These are phyloP conservation scores for Hyposoter didymator DNA, from an alignment of 2,888 invertebrate genomes.

Conservation along the genomic window DNA sequence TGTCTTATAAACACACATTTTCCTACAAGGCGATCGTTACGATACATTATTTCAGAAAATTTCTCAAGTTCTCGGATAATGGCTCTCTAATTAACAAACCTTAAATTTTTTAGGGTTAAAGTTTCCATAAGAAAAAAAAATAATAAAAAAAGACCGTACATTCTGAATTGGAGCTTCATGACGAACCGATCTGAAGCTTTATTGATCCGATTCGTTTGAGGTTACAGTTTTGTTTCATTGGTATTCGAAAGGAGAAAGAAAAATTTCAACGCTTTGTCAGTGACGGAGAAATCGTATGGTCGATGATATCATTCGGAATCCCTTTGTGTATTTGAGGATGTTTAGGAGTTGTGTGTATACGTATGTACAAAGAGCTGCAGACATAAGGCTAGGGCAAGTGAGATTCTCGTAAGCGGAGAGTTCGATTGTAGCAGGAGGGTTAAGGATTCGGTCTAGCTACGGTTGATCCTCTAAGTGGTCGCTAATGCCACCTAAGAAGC, in stretches of 20 bases:
- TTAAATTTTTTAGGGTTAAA: too few relatives aligned
- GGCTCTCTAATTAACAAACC: too few relatives aligned
- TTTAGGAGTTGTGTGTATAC: conserved; percentile 62
- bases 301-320: neutral
- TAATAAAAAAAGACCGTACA: too few relatives aligned
- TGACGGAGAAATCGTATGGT: neutral
- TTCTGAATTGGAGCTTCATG: too few relatives aligned
- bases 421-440: conserved; percentile 26
- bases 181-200: too few relatives aligned
- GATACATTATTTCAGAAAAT: neutral
- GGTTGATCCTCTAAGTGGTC: conserved; percentile 81
- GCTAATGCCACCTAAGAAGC: conserved; percentile 81
- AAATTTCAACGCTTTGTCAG: neutral
- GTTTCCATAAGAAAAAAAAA: too few relatives aligned
- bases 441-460: conserved; percentile 70
- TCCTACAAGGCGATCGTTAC: neutral
- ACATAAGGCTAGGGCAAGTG: conserved; percentile 42
- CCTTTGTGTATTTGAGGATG: conserved; percentile 4
- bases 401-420: conserved; percentile 45
- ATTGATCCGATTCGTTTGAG: too few relatives aligned
- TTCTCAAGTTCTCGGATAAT: neutral
- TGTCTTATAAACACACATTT: neutral
- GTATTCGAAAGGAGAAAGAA: neutral
- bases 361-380: conserved; percentile 74
- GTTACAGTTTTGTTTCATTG: neutral